phyloP scores from a whole-genome alignment of 2,797 vertebrate genomes.

The Pseudomugil gertrudae region DNA sequence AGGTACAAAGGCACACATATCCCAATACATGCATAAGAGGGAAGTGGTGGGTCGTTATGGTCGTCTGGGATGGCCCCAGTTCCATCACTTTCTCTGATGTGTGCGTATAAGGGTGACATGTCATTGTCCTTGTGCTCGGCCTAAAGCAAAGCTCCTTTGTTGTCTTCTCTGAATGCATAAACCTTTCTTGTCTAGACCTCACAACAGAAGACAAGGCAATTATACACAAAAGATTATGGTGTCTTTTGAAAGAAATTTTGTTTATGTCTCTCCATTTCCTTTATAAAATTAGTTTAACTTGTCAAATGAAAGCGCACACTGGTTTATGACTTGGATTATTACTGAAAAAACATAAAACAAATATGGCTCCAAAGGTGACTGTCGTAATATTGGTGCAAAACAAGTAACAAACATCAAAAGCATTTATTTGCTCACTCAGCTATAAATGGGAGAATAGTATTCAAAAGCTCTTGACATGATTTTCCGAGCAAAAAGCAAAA shows the following conservation, averaged over 20 bases:
- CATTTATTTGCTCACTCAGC: constrained; percentile 52
- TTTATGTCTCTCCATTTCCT: constrained; percentile 11
- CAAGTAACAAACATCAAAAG: constrained; percentile 50
- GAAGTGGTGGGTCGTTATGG: constrained; percentile 75
- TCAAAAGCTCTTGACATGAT: constrained; percentile 54
- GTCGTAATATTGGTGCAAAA: constrained; percentile 40
- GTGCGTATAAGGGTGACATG: constrained; percentile 68
- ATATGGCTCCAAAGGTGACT: constrained; percentile 26
- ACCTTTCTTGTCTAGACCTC: constrained; percentile 69
- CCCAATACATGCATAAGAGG: constrained; percentile 74
- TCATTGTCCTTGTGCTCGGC: constrained; percentile 73
- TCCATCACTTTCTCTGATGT: constrained; percentile 76
- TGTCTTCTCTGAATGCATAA: constrained; percentile 68
- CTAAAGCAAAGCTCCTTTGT: constrained; percentile 71
- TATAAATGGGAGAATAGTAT: constrained; percentile 51
- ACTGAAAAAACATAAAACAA: constrained; percentile 34
- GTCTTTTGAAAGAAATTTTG: constrained; percentile 30
- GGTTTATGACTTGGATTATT: constrained; percentile 14
- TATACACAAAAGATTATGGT: constrained; percentile 50
- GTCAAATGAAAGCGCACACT: background rate
- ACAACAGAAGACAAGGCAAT: constrained; percentile 71
- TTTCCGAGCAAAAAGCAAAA: constrained; percentile 54
- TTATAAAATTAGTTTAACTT: constrained; percentile 11
- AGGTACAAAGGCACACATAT: constrained; percentile 81
- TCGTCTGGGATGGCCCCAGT: constrained; percentile 51